Evolutionary conservation across 2,797 vertebrate genomes (phyloP), one percentile per base, ranked within the genome.

Genomic region (Caiman crocodilus): DNA sequence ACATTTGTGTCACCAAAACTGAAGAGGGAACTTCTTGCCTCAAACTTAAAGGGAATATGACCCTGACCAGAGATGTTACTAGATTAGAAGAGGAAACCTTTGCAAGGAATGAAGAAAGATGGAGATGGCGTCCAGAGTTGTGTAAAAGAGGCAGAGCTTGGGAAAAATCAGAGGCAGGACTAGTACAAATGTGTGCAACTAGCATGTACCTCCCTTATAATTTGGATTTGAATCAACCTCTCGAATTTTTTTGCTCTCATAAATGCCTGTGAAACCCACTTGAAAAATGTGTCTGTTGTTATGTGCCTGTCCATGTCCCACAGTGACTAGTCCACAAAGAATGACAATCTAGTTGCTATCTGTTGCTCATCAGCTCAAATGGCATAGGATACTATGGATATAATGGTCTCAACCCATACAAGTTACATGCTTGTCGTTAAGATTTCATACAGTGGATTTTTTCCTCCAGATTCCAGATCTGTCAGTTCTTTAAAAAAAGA

Each of bases 311-410:
- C 42, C 42, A 50, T 50, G 42, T 10, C 42, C 42, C 42, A 81
- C 50, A 90, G 9, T 79, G 57, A 30, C 57, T 82, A 16, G 0
- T 6, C 57, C 56, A 16, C 13, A 35, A 69, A 69, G 30, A 84
- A 82, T 67, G 57, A 87, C 88, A 74, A 25, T 65, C 65, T 8
- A 69, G 26, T 16, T 64, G 30, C 30, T 32, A 93, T 79, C 56
- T 81, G 83, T 56, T 84, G 26, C 90, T 69, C 84, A 91, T 21
- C 59, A 75, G 88, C 50, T 82, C 42, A 91, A 89, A 58, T 4
- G 2, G n/a, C 87, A 21, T 91, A 84, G 69, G 76, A 64, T 3
- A n/a, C 5, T 78, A 78, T 4, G 81, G 20, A 32, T 30, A 76
- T 76, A 90, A 81, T 4, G 90, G 75, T 82, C 83, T 25, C 9